These are phyloP conservation scores for Nasua narica DNA, from an alignment of 2,797 vertebrate genomes.

Conservation along the genomic window DNA sequence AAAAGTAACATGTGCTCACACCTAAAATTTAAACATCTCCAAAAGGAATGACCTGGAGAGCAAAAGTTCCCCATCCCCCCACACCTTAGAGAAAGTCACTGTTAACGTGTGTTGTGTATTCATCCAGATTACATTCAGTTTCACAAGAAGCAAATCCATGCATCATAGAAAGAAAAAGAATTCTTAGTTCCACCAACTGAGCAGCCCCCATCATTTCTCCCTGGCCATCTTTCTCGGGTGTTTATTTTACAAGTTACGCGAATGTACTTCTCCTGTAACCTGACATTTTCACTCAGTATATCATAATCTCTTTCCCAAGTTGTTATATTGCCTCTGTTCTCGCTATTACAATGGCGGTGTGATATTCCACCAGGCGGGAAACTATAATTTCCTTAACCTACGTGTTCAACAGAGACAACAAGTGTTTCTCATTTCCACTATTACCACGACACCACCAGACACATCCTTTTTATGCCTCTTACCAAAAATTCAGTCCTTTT, in stretches of 20 bases:
- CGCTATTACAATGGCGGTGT: not conserved
- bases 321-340: not conserved
- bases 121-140: not conserved
- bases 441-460: not conserved
- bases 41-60: conserved; percentile 12
- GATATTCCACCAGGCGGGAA: not conserved
- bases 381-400: not conserved
- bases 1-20: conserved; percentile 10
- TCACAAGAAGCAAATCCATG: not conserved
- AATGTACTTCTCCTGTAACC: not conserved
- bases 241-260: not conserved
- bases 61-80: not conserved
- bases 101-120: not conserved
- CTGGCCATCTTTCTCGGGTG: not conserved
- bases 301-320: not conserved
- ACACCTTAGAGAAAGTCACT: conserved; percentile 22
- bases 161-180: not conserved
- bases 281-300: not conserved
- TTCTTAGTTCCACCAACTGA: not conserved
- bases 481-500: conserved; percentile 32
- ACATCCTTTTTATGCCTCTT: not conserved
- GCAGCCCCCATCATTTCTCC: not conserved
- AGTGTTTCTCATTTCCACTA: not conserved
- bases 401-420: not conserved
- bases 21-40: conserved; percentile 40